Evolutionary conservation across 2,797 vertebrate species (phyloP).

Genomic region (Bradypodion pumilum): DNA sequence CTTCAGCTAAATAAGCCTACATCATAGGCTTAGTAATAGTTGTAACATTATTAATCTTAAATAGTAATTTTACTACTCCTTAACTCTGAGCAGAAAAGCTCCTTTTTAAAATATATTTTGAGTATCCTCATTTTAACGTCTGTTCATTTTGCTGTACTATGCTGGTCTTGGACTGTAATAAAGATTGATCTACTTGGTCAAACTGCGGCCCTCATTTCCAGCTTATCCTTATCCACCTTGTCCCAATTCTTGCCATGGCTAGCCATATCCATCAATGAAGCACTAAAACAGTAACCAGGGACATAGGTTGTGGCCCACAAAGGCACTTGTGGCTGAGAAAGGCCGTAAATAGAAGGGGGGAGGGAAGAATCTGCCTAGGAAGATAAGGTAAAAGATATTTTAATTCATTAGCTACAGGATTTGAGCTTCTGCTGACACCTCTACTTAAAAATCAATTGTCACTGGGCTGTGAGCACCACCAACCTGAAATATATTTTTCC

Average conservation of each 20-base stretch:
- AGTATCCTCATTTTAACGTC: too few species aligned
- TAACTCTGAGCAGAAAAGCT: too few species aligned
- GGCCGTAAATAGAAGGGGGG: constrained; percentile 52
- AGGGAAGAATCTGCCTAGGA: too few species aligned
- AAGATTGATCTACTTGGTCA: background rate
- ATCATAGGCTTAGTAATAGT: background rate
- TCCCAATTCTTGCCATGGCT: too few species aligned
- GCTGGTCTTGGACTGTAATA: too few species aligned
- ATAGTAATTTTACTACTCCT: too few species aligned
- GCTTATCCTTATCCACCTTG: background rate
- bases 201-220: background rate
- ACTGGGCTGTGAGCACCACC: background rate
- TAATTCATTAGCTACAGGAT: constrained; percentile 36
- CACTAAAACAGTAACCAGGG: background rate
- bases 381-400: background rate
- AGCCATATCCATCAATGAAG: background rate
- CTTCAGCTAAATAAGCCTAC: too few species aligned
- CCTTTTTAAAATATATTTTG: too few species aligned
- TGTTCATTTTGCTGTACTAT: too few species aligned
- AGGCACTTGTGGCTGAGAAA: background rate
- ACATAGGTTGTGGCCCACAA: background rate
- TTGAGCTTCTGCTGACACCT: constrained; percentile 25
- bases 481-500: background rate
- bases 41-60: too few species aligned
- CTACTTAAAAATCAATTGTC: background rate